phyloP scores from a whole-genome alignment of 2,113 vertebrate species.

The Cyanistes caeruleus region DNA sequence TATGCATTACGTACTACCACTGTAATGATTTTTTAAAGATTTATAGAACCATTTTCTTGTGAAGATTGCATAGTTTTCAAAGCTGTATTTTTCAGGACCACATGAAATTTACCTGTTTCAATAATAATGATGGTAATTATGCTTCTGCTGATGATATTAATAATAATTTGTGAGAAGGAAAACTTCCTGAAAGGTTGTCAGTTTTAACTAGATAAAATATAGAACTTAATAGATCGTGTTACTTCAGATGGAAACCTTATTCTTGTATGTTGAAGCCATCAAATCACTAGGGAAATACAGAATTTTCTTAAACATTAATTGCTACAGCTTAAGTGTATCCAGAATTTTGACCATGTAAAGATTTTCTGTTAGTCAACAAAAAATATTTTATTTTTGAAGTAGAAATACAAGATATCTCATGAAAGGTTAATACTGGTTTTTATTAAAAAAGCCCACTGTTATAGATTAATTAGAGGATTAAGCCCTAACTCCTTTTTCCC shows the following conservation, averaged over 20 bases:
- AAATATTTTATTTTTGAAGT: not conserved
- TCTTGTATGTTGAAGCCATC: not conserved
- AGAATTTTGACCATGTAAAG: not conserved
- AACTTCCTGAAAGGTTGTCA: not conserved
- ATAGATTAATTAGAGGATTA: not conserved
- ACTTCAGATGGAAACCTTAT: not conserved
- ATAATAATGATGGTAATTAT: not conserved
- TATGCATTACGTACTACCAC: not conserved
- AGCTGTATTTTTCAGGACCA: not conserved
- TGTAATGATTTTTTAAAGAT: not conserved
- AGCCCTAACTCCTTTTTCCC: not conserved
- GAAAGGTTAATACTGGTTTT: not conserved
- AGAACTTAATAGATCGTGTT: not conserved
- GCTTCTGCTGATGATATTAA: not conserved
- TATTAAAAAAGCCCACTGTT: not conserved
- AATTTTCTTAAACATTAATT: not conserved
- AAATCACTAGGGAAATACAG: not conserved
- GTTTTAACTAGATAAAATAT: not conserved
- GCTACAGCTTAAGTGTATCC: not conserved
- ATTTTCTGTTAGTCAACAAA: not conserved
- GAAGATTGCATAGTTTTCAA: not conserved
- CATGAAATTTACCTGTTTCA: not conserved
- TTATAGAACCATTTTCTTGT: not conserved
- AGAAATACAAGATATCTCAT: not conserved
- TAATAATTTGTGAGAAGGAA: not conserved